phyloP scores from a whole-genome alignment of 2,888 invertebrate species.

The Microctonus hyperodae region DNA sequence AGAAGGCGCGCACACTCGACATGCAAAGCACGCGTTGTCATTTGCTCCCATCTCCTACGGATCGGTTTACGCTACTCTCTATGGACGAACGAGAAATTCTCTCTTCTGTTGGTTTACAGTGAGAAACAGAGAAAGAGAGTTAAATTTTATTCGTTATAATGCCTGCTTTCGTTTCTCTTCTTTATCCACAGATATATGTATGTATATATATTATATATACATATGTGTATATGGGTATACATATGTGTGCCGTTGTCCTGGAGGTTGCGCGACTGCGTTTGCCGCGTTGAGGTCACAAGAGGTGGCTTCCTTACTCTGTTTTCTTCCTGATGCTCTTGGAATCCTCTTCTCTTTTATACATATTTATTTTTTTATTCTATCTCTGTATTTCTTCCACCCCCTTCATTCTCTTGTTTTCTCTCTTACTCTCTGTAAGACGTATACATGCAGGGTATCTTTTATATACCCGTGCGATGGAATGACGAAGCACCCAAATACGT shows the following conservation, averaged over 20 bases:
- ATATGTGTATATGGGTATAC: not conserved
- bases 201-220: not conserved
- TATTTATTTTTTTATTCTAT: not conserved
- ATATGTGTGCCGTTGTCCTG: conserved; percentile 6
- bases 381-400: conserved; percentile 1
- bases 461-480: conserved; percentile 17
- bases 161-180: not conserved
- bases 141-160: conserved; percentile 7
- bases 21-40: conserved; percentile 59
- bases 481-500: conserved; percentile 30
- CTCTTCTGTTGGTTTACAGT: not conserved
- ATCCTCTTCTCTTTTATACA: conserved; percentile 7
- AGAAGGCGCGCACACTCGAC: conserved; percentile 43
- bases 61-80: conserved; percentile 46
- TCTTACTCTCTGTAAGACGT: not conserved
- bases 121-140: conserved; percentile 5
- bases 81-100: not conserved
- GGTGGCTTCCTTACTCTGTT: conserved; percentile 16
- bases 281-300: conserved; percentile 30
- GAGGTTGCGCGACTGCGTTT: conserved; percentile 20
- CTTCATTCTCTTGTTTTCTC: not conserved
- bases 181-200: not conserved
- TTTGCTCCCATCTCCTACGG: conserved; percentile 54
- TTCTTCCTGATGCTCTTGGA: conserved; percentile 28
- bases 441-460: no score